Evolutionary conservation across 2,113 vertebrate genomes (phyloP).

Genomic region (Xiphophorus hellerii): DNA sequence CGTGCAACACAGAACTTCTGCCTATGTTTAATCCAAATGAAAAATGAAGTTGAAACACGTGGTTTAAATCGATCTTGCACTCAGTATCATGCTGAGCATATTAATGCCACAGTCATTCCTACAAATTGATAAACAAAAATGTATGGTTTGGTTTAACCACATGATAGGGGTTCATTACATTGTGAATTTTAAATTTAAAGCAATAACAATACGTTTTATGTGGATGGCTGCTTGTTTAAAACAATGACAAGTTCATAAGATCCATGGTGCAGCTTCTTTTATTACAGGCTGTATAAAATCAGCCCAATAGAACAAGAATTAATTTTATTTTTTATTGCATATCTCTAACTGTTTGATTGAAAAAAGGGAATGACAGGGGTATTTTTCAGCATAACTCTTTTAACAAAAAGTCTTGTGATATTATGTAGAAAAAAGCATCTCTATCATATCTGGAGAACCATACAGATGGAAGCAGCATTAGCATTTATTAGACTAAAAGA

Average conservation of each 20-base stretch:
- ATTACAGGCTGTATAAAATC: background rate
- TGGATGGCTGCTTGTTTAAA: background rate
- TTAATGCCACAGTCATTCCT: background rate
- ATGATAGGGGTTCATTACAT: background rate
- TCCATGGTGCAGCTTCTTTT: background rate
- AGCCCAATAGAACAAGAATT: background rate
- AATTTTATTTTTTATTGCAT: background rate
- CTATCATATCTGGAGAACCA: too few species aligned
- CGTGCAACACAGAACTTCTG: background rate
- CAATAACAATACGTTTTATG: background rate
- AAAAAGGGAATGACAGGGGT: background rate
- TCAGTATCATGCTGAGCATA: background rate
- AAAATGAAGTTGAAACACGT: background rate
- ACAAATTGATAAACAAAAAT: background rate
- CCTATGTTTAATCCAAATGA: background rate
- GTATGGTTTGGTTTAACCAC: background rate
- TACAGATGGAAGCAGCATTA: too few species aligned
- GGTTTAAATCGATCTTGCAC: background rate
- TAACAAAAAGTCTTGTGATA: background rate
- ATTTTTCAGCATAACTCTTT: background rate
- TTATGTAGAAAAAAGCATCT: background rate
- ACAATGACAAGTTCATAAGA: background rate
- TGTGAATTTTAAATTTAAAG: background rate
- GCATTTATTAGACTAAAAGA: too few species aligned
- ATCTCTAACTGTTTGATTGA: background rate